Base-by-base conservation (phyloP, 2,797 vertebrate genomes). In the Sylvilagus floridanus region DNA sequence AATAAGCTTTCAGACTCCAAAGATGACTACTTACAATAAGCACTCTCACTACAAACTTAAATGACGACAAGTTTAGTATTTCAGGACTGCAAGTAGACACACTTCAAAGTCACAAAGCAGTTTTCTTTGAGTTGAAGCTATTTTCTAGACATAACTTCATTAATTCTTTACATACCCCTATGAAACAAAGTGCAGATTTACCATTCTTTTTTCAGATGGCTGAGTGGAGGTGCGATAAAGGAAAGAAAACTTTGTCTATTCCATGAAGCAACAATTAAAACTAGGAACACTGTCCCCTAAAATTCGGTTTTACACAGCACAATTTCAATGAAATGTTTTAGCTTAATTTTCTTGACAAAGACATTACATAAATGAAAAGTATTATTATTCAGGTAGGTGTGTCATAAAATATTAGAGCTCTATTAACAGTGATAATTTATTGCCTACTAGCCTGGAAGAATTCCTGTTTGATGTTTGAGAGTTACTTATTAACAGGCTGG, bases 321-420 rank as follows among this genome's bases (percentile, higher is more conserved):
- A 94, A 37, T 71, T 89, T 76, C 94, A 94, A 16, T 84, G 4
- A 93, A 84, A 66, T 68, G n/a, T 50, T 81, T 91, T 26, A 96
- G 57, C 63, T 88, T 94, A 92, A 78, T 78, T 9, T 93, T 42
- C 19, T 87, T 90, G 78, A 47, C 89, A 90, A 87, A 85, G 63
- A 22, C 66, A 78, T 50, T 47, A 42, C 28, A 35, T 32, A 81
- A 82, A 12, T 57, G 75, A 35, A 84, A 84, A 78, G 28, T 71
- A 54, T 26, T 79, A 68, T 73, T 76, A 79, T 65, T 72, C 82
- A 76, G 60, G 73, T 42, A 83, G 17, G 1, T 37, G 16, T 42
- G 4, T 35, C 69, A 83, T 63, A 90, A 92, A 96, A 35, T 78
- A 92, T 76, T 93, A 84, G 8, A 77, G 37, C n/a, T 65, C 82